Evolutionary conservation across 2,888 invertebrate genomes (phyloP).

Genomic region (Dicyrtoma fusca): DNA sequence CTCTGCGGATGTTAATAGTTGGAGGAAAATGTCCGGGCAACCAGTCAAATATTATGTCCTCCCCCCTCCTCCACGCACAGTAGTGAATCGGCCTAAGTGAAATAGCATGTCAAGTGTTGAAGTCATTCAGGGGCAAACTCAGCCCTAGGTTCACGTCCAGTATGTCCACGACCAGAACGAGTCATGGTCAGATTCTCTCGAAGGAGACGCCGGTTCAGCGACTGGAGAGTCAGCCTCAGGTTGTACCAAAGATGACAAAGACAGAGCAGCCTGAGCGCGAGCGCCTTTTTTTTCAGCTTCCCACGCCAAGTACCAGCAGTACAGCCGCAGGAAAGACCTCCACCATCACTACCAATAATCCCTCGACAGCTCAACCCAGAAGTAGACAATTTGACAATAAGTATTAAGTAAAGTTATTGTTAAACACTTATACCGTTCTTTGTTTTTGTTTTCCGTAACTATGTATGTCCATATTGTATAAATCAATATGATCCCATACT

Average conservation of each 20-base stretch:
- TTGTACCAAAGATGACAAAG: neutral
- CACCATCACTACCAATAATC: neutral
- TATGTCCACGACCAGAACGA: constrained; percentile 27
- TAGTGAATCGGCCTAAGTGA: constrained; percentile 50
- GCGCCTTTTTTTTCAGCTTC: constrained; percentile 45
- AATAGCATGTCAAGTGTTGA: constrained; percentile 53
- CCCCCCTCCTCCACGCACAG: constrained; percentile 43
- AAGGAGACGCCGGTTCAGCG: constrained; percentile 14
- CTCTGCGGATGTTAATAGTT: constrained; percentile 38
- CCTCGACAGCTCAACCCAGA: neutral
- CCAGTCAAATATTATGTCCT: constrained; percentile 52
- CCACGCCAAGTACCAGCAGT: neutral
- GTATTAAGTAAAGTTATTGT: no score
- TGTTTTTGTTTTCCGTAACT: no score
- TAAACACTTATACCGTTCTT: no score
- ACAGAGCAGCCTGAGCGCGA: constrained; percentile 38
- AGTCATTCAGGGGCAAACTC: constrained; percentile 28
- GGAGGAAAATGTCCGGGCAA: constrained; percentile 55
- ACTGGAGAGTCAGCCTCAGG: constrained; percentile 3
- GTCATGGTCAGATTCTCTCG: constrained; percentile 31
- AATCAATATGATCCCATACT: no score
- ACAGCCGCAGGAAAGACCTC: neutral
- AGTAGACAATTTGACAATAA: constrained; percentile 3
- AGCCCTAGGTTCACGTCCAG: constrained; percentile 39
- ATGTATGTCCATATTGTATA: no score